Evolutionary conservation across 2,888 invertebrate species (phyloP).

Genomic region (Amphipyra tragopoginis): DNA sequence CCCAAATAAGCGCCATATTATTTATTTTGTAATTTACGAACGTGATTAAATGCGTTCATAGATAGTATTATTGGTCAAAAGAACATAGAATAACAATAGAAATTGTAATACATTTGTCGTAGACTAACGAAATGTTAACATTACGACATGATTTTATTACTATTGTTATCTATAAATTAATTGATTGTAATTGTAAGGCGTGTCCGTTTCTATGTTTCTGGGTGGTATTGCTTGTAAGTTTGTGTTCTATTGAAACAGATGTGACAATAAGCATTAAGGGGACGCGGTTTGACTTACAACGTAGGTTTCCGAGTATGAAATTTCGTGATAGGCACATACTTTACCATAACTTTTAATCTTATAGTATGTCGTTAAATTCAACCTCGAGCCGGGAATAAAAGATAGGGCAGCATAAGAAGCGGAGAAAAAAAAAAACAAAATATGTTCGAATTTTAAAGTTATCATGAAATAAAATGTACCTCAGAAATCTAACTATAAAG

Average conservation of each 20-base stretch:
- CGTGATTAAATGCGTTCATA: conserved; percentile 30
- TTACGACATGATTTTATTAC: conserved; percentile 24
- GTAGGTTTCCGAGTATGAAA: too few relatives aligned
- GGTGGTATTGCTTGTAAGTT: background rate
- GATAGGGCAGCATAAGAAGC: too few relatives aligned
- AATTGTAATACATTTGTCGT: conserved; percentile 4
- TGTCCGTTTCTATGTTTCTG: conserved; percentile 5
- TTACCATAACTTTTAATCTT: too few relatives aligned
- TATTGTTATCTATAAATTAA: conserved; percentile 19
- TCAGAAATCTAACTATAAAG: too few relatives aligned
- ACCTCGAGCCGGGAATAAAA: too few relatives aligned
- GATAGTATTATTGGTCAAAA: conserved; percentile 20
- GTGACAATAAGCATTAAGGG: background rate
- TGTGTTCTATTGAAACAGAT: too few relatives aligned
- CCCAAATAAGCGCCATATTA: conserved; percentile 13
- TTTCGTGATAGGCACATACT: too few relatives aligned
- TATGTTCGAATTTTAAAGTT: too few relatives aligned
- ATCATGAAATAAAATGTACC: too few relatives aligned
- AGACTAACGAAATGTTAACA: conserved; percentile 20
- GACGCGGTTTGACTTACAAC: too few relatives aligned
- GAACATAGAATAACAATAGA: conserved; percentile 3
- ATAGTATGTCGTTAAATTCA: too few relatives aligned
- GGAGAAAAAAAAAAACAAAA: too few relatives aligned
- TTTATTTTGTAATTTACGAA: conserved; percentile 36
- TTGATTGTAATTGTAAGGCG: conserved; percentile 18